Evolutionary conservation across 2,797 vertebrate species (phyloP).

Genomic region (Coregonus ussuriensis): DNA sequence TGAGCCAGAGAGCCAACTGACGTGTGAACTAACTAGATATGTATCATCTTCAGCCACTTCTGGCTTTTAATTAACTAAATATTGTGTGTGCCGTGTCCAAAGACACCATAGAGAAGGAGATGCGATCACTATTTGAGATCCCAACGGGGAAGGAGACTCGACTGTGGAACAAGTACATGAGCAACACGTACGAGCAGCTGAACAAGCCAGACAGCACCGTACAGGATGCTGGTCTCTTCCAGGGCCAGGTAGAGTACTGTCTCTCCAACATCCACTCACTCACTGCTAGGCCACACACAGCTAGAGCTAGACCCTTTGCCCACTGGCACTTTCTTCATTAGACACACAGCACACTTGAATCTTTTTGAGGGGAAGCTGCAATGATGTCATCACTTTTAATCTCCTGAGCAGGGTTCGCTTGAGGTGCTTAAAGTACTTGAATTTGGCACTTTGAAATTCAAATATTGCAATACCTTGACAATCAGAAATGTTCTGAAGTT

Average conservation of each 20-base stretch:
- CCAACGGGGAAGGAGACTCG: conserved; percentile 88
- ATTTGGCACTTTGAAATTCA: too few species aligned
- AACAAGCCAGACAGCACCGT: conserved; percentile 94
- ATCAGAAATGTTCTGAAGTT: too few species aligned
- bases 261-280: neutral
- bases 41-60: neutral
- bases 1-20: neutral
- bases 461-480: too few species aligned
- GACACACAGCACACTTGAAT: neutral
- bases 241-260: conserved; percentile 86
- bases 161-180: conserved; percentile 97
- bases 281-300: too few species aligned
- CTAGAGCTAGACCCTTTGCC: too few species aligned
- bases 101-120: conserved; percentile 95
- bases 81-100: conserved; percentile 4
- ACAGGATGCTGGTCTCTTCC: conserved; percentile 94
- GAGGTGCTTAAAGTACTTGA: too few species aligned
- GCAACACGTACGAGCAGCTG: conserved; percentile 91
- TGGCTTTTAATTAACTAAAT: neutral
- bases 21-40: neutral
- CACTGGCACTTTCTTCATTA: too few species aligned
- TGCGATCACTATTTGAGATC: conserved; percentile 91
- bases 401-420: too few species aligned
- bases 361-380: too few species aligned
- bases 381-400: too few species aligned